A percentile compares a stretch with the other conserved stretches of the same genome.
Conservation (phyloP, 1,140 invertebrate species). For the Penaeus chinensis region DNA sequence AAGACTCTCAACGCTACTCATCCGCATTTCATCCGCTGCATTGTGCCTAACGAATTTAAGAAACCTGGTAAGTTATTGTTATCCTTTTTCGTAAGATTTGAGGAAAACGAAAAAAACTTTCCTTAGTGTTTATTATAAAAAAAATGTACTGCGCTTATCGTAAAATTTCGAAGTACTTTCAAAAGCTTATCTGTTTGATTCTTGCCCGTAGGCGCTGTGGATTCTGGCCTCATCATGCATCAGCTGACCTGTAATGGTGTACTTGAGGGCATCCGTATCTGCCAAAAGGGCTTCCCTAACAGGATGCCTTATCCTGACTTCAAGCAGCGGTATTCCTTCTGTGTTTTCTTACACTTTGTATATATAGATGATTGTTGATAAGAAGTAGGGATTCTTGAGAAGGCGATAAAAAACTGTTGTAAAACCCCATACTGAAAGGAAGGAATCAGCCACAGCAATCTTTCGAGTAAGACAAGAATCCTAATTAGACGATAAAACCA, state of each 20-base stretch:
- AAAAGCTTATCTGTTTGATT: neutral
- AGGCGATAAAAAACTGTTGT: no score
- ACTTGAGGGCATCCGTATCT: conserved; percentile 55
- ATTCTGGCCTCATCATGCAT: conserved; percentile 45
- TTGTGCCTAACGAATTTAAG: conserved; percentile 50
- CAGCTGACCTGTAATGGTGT: conserved; percentile 57
- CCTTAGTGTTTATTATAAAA: no score
- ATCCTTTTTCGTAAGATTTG: neutral
- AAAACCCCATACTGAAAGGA: no score
- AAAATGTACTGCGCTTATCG: no score
- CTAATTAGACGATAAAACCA: no score
- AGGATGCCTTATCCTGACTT: conserved; percentile 44
- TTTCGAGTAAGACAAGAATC: no score
- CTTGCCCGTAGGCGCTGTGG: conserved; percentile 23
- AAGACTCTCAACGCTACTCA: conserved; percentile 49
- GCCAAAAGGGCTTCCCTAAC: conserved; percentile 52
- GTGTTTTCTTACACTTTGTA: no score
- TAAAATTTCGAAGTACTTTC: no score
- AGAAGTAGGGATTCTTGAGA: no score
- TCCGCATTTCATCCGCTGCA: conserved; percentile 53
- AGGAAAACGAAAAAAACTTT: no score
- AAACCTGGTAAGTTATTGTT: conserved; percentile 18
- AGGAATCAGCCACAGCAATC: no score
- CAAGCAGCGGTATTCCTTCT: conserved; percentile 33
- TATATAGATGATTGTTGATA: no score